These are phyloP conservation scores for Forbesichthys papilliferus DNA, from an alignment of 2,113 vertebrate species.

Conservation along the genomic window DNA sequence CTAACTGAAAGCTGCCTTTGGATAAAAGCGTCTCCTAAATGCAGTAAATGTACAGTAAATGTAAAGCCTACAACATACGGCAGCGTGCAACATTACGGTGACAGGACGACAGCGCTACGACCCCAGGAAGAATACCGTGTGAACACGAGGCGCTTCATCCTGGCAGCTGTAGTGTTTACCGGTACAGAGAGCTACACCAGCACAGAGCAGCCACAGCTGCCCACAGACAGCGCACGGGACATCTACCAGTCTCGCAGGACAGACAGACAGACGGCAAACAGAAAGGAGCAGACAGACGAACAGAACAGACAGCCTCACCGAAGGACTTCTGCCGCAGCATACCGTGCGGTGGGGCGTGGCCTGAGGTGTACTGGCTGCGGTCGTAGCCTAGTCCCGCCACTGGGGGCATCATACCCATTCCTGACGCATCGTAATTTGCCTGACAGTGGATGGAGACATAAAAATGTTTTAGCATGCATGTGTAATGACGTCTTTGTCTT, in stretches of 20 bases:
- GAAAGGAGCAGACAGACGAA: constrained; percentile 60
- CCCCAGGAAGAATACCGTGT: constrained; percentile 11
- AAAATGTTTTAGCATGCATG: not conserved
- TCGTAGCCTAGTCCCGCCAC: constrained; percentile 82
- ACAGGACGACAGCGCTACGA: not conserved
- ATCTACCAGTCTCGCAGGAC: constrained; percentile 51
- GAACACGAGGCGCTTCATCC: not conserved
- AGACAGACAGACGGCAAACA: constrained; percentile 66
- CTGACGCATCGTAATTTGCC: constrained; percentile 83
- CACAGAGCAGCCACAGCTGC: constrained; percentile 28
- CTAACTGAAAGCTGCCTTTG: no score
- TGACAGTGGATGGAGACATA: constrained; percentile 46
- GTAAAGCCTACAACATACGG: no score
- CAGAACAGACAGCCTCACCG: constrained; percentile 83
- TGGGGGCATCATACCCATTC: constrained; percentile 74
- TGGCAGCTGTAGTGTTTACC: constrained; percentile 8
- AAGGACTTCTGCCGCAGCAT: constrained; percentile 92
- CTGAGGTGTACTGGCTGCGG: constrained; percentile 83
- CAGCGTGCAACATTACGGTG: no score
- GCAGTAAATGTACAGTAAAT: no score
- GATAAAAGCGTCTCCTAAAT: no score
- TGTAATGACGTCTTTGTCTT: not conserved
- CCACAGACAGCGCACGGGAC: constrained; percentile 55
- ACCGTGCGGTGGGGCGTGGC: constrained; percentile 81
- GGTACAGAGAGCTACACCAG: not conserved